Conservation (phyloP, 2,113 vertebrate species). For the Thymallus thymallus region DNA sequence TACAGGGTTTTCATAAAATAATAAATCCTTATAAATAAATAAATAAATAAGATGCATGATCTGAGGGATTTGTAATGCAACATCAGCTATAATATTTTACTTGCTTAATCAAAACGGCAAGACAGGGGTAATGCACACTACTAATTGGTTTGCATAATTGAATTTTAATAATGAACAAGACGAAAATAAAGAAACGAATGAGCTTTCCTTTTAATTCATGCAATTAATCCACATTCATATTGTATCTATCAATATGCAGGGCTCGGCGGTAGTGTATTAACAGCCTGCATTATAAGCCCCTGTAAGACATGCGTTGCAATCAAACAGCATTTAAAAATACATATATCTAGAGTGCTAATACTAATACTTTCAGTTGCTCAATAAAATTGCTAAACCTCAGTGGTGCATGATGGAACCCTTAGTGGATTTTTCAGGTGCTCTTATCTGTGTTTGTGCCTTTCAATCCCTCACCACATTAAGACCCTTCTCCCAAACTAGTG, state of each 20-base stretch:
- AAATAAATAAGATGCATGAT: constrained; percentile 50
- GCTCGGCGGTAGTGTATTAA: constrained; percentile 30
- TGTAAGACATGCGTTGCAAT: constrained; percentile 14
- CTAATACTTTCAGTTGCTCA: not conserved
- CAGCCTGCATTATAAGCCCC: constrained; percentile 27
- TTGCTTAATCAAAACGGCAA: constrained; percentile 67
- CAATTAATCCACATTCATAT: constrained; percentile 59
- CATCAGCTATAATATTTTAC: constrained; percentile 61
- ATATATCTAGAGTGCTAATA: constrained; percentile 9
- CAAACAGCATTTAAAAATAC: constrained; percentile 17
- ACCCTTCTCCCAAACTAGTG: not conserved
- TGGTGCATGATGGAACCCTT: constrained; percentile 4
- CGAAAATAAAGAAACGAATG: constrained; percentile 56
- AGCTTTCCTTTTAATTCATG: constrained; percentile 59
- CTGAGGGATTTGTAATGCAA: constrained; percentile 60
- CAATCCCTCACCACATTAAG: constrained; percentile 7
- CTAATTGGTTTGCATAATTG: constrained; percentile 71
- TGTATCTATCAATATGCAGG: constrained; percentile 44
- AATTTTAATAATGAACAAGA: constrained; percentile 70
- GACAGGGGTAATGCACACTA: constrained; percentile 62
- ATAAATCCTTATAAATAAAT: constrained; percentile 31
- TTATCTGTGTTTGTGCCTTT: constrained; percentile 19
- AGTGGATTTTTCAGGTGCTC: not conserved
- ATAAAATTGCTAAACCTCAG: not conserved
- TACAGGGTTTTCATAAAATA: constrained; percentile 18